Conservation (phyloP, 2,888 invertebrate species). For the Ariolimax columbianus region DNA sequence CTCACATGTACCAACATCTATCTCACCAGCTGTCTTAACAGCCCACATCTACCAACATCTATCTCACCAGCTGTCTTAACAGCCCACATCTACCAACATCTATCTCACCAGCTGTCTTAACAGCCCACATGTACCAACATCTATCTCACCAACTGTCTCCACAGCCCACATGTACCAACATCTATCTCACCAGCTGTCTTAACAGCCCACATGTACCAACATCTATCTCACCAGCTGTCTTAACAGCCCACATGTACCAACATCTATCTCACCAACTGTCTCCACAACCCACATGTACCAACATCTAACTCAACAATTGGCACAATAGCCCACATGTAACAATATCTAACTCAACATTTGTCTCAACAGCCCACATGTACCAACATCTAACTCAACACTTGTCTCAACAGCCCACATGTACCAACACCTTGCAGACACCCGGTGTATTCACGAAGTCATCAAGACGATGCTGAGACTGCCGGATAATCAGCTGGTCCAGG, state of each 20-base stretch:
- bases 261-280: no score
- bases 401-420: slow-evolving; percentile 52
- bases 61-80: not conserved
- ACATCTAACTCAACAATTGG: no score
- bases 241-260: no score
- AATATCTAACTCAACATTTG: not conserved
- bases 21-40: no score
- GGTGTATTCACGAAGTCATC: slow-evolving; percentile 58
- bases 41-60: no score
- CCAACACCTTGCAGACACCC: slow-evolving; percentile 52
- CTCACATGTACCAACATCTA: no score
- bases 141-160: not conserved
- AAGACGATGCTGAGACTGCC: slow-evolving; percentile 61
- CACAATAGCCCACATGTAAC: no score
- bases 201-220: no score
- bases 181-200: no score
- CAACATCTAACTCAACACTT: not conserved
- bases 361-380: not conserved
- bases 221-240: no score
- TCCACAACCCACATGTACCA: no score
- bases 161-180: no score
- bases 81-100: not conserved
- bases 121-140: not conserved
- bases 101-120: not conserved
- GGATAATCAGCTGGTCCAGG: slow-evolving; percentile 63